phyloP scores from a whole-genome alignment of 2,797 vertebrate genomes.

The Liasis olivaceus region DNA sequence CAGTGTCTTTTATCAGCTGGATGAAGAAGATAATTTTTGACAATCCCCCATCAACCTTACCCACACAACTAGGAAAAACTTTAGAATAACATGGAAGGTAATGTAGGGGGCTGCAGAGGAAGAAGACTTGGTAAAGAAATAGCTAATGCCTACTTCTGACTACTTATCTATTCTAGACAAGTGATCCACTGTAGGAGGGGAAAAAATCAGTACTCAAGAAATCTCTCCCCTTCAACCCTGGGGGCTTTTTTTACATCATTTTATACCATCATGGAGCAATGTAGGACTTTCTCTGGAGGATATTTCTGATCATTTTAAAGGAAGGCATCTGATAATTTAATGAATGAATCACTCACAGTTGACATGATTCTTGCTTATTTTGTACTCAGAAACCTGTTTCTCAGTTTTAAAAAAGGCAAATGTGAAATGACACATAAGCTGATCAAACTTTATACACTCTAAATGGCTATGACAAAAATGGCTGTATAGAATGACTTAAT shows the following conservation, averaged over 20 bases:
- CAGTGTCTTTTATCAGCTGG: neutral
- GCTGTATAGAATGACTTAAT: neutral
- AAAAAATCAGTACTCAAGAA: neutral
- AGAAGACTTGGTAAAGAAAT: neutral
- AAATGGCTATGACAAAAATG: neutral
- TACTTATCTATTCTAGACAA: neutral
- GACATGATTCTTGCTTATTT: neutral
- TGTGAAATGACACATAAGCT: neutral
- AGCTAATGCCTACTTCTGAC: neutral
- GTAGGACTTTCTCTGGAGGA: neutral
- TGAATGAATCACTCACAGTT: neutral
- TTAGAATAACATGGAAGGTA: neutral
- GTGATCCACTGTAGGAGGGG: neutral
- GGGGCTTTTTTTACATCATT: neutral
- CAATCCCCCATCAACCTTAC: neutral
- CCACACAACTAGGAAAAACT: neutral
- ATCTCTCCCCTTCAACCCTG: neutral
- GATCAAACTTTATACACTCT: neutral
- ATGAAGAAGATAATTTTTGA: no score
- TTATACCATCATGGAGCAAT: neutral
- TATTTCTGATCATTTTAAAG: neutral
- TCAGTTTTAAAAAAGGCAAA: neutral
- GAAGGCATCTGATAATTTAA: neutral
- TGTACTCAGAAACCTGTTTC: neutral
- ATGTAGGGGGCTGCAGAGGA: no score